Percentiles rank a stretch among this genome's conserved stretches.
Evolutionary conservation across 2,113 vertebrate species (phyloP).

Genomic region (Carassius gibelio): DNA sequence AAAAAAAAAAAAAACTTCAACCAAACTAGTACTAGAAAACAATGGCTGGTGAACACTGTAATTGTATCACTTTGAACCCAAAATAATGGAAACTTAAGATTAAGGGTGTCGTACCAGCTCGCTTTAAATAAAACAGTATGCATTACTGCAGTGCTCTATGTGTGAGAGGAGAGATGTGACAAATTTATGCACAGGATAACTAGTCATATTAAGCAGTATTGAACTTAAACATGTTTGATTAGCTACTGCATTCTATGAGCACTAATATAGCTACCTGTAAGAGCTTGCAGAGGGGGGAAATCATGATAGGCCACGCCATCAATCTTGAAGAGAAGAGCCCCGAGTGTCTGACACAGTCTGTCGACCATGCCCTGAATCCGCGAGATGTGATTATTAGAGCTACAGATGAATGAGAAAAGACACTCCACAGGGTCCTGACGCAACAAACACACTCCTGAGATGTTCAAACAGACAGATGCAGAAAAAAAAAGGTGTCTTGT

Average conservation of each 20-base stretch:
- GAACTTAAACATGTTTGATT: no score
- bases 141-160: not conserved
- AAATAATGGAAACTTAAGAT: no score
- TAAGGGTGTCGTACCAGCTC: not conserved
- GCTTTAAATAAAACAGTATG: not conserved
- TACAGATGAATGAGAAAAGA: constrained; percentile 95
- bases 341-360: constrained; percentile 83
- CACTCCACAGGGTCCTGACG: constrained; percentile 90
- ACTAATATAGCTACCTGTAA: constrained; percentile 73
- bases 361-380: constrained; percentile 94
- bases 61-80: not conserved
- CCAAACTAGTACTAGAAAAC: not conserved
- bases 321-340: constrained; percentile 78
- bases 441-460: constrained; percentile 86
- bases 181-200: not conserved
- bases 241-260: no score
- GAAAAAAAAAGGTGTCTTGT: not conserved
- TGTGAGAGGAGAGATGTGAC: not conserved
- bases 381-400: constrained; percentile 93
- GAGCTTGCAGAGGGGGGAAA: constrained; percentile 81
- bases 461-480: constrained; percentile 17
- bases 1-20: not conserved
- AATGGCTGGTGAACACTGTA: not conserved
- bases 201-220: not conserved
- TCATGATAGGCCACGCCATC: constrained; percentile 78